A percentile compares a stretch with the other conserved stretches of the same genome.
Evolutionary conservation across 2,797 vertebrate genomes (phyloP).

Genomic region (Crypturellus tataupa): DNA sequence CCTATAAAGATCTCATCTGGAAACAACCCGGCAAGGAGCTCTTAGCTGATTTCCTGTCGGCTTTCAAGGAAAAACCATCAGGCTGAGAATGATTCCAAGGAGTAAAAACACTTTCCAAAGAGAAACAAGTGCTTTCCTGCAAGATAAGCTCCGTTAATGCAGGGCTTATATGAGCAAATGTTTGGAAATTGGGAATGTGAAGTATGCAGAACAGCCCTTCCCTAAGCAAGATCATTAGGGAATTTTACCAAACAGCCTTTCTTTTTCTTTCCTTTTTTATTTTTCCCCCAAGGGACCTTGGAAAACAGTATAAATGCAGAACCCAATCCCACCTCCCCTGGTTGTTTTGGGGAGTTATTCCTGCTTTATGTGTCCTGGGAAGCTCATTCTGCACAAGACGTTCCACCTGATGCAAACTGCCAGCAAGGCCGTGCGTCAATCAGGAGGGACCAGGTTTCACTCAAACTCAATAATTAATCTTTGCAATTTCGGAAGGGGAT

Average conservation of each 20-base stretch:
- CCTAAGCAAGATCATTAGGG: neutral
- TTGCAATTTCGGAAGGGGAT: neutral
- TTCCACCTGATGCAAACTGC: neutral
- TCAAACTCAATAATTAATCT: conserved; percentile 36
- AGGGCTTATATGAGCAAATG: neutral
- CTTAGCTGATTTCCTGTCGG: neutral
- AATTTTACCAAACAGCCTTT: neutral
- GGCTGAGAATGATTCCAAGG: neutral
- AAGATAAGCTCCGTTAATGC: neutral
- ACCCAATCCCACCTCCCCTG: rapidly evolving
- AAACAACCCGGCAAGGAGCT: neutral
- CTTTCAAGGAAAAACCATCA: neutral
- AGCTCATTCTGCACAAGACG: neutral
- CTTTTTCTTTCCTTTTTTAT: neutral
- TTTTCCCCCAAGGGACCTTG: neutral
- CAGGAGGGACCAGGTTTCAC: neutral
- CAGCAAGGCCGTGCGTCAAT: neutral
- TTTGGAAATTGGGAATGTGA: neutral
- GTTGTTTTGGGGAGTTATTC: too few species aligned
- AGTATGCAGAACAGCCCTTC: neutral
- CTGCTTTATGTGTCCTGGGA: neutral
- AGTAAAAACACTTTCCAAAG: neutral
- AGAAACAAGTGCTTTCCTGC: neutral
- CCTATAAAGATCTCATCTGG: neutral
- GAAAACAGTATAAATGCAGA: neutral